Evolutionary conservation across 2,797 vertebrate species (phyloP), one percentile per base, ranked within the genome.

Genomic region (Sebastes jordani): DNA sequence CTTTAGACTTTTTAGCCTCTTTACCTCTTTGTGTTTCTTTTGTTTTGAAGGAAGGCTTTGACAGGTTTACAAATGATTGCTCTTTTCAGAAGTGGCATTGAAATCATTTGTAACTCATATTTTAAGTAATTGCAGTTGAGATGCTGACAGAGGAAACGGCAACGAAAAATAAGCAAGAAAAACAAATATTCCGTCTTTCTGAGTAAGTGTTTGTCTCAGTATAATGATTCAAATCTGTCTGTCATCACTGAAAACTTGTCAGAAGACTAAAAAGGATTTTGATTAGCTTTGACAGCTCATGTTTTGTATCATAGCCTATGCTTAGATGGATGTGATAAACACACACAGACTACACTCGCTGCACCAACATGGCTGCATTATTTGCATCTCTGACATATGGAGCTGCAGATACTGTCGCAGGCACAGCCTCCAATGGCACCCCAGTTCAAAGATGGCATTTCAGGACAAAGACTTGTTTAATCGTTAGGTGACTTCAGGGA

Each of bases 401-500:
- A 63, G 72, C 65, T 55, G 61, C 75, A 65, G 61, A 55, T 20
- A 14, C 9, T 16, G 46, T 61, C 65, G 63, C 18, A 38, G 55
- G 13, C 23, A 7, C 4, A 22, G 22, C 62, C 52, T 60, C 55
- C 6, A 3, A 34, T 55, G 62, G 60, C 63, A 64, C 58, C 10
- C 2, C 25, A 38, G 65, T 27, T 82, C 65, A 63, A 76, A 80
- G 66, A 63, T 58, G 54, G 23, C 74, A 65, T 85, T 78, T 86
- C 58, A 60, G 82, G 75, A 85, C 77, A 83, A 74, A 61, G 55
- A 46, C 55, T 52, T 58, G 74, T 63, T 74, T 76, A 64, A 49
- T 83, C 25, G 9, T 76, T 64, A 34, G 67, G 71, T 81, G 81
- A 85, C 89, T 91, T 79, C 22, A 20, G 83, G 87, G 83, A 83